A percentile compares a stretch with the other conserved stretches of the same genome.
Evolutionary conservation across 2,888 invertebrate species (phyloP).

Genomic region (Lasioglossum calceatum): DNA sequence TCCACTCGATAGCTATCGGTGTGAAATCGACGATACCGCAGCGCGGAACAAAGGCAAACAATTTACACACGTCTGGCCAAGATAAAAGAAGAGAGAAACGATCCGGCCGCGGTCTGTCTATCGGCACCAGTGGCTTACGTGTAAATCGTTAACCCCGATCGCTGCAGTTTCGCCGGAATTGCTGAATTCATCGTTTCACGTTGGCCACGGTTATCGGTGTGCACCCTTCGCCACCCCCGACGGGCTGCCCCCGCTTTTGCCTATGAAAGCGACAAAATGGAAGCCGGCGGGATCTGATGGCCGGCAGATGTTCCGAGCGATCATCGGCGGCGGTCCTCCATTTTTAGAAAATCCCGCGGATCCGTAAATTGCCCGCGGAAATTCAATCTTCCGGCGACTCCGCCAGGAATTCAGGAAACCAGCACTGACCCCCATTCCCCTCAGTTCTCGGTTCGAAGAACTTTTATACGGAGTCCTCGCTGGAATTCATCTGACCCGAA

Average conservation of each 20-base stretch:
- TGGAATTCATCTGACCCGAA: background rate
- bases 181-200: conserved; percentile 50
- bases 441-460: background rate
- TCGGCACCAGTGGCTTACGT: conserved; percentile 36
- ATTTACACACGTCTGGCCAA: conserved; percentile 25
- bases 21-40: background rate
- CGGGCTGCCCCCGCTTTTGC: conserved; percentile 1
- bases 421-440: background rate
- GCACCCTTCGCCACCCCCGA: background rate
- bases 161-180: conserved; percentile 28
- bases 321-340: conserved; percentile 11
- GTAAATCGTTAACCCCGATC: conserved; percentile 43
- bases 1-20: background rate
- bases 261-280: conserved; percentile 31
- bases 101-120: conserved; percentile 13
- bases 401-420: background rate
- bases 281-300: conserved; percentile 8
- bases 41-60: conserved; percentile 35
- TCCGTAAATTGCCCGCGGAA: background rate
- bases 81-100: conserved; percentile 1
- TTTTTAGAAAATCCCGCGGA: conserved; percentile 15
- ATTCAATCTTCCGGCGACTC: conserved; percentile 8
- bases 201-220: conserved; percentile 29
- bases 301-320: conserved; percentile 29
- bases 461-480: background rate